Evolutionary conservation across 1,140 invertebrate genomes (phyloP).

Genomic region (Drosophila azteca): DNA sequence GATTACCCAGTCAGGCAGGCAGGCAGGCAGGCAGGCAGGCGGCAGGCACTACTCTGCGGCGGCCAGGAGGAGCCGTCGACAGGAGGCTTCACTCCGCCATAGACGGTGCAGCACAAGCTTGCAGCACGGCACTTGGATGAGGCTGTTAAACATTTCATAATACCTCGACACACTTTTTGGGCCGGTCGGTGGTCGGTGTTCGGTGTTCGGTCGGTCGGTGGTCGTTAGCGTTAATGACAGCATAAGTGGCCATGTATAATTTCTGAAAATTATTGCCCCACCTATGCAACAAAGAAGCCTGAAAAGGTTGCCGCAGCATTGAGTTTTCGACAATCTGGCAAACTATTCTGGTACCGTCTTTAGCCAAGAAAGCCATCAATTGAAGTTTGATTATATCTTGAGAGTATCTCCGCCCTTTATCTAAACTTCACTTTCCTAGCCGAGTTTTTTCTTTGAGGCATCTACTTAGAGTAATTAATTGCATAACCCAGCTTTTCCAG

Average conservation of each 20-base stretch:
- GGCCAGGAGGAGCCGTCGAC: conserved; percentile 31
- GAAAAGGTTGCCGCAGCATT: too few species aligned
- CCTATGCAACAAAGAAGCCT: conserved; percentile 40
- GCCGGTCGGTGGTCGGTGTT: neutral
- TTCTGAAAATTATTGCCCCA: conserved; percentile 70
- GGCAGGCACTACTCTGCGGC: conserved; percentile 29
- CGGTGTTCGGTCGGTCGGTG: conserved; percentile 25
- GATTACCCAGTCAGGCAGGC: conserved; percentile 68
- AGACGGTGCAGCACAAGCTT: conserved; percentile 47
- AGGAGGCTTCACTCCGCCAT: conserved; percentile 14
- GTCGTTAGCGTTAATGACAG: conserved; percentile 80
- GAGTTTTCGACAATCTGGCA: too few species aligned
- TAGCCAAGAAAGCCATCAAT: too few species aligned
- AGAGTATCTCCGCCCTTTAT: too few species aligned
- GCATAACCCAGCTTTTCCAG: neutral
- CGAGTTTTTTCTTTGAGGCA: neutral
- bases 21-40: conserved; percentile 32
- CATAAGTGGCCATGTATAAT: conserved; percentile 81
- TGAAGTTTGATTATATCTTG: too few species aligned
- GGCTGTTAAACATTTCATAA: conserved; percentile 60
- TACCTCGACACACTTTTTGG: conserved; percentile 49
- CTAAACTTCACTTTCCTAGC: too few species aligned
- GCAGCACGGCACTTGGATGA: conserved; percentile 50
- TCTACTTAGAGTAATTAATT: conserved; percentile 7
- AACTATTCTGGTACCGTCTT: too few species aligned